These are phyloP conservation scores for Drosophila nigrodunni DNA, from an alignment of 1,140 invertebrate genomes.

Conservation along the genomic window DNA sequence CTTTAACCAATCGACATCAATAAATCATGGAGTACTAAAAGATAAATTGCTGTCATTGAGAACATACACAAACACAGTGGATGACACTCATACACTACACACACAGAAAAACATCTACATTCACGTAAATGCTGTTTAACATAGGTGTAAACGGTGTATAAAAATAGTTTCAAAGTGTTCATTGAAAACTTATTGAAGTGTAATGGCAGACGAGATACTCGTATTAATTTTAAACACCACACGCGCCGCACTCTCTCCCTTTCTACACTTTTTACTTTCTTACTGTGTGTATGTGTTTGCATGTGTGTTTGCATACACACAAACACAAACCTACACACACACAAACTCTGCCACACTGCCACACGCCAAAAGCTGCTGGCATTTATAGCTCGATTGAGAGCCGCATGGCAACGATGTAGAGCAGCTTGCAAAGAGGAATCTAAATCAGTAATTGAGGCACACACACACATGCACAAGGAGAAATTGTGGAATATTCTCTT, in stretches of 20 bases:
- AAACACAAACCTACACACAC: slow-evolving; percentile 1
- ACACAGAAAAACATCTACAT: not conserved
- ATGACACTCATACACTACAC: not conserved
- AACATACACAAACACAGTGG: not conserved
- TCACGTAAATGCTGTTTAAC: slow-evolving; percentile 47
- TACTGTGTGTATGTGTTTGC: slow-evolving; percentile 35
- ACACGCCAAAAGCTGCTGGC: slow-evolving; percentile 29
- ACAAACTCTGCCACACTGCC: not conserved
- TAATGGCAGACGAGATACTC: slow-evolving; percentile 66
- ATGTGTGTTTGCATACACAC: too few relatives aligned
- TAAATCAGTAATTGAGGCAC: slow-evolving; percentile 57
- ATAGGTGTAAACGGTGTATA: slow-evolving; percentile 72
- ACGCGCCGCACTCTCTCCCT: not conserved
- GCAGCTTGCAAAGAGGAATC: slow-evolving; percentile 19
- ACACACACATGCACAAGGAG: not conserved
- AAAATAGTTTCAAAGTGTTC: slow-evolving; percentile 82
- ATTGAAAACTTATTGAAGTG: slow-evolving; percentile 80
- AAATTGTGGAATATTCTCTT: not conserved
- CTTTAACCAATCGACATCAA: slow-evolving; percentile 45
- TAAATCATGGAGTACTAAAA: slow-evolving; percentile 54
- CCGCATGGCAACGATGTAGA: slow-evolving; percentile 26
- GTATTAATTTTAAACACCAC: slow-evolving; percentile 68
- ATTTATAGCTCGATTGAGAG: slow-evolving; percentile 53
- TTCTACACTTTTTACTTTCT: not conserved
- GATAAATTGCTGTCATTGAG: slow-evolving; percentile 50